Evolutionary conservation across 1,140 invertebrate genomes (phyloP).

Genomic region (Halotydeus destructor): DNA sequence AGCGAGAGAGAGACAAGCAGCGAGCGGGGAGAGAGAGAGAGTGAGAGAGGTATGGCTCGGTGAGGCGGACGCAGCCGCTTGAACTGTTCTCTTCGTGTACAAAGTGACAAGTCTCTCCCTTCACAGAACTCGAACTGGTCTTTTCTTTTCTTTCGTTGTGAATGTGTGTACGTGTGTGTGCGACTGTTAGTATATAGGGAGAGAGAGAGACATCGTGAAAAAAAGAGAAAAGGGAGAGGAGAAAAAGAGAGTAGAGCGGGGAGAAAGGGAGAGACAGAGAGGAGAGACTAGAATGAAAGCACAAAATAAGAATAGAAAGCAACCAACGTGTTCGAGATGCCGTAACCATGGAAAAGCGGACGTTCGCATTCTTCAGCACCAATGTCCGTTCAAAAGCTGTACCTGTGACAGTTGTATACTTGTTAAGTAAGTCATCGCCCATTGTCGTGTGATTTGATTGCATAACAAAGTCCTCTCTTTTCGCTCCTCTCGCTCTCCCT

Average conservation of each 20-base stretch:
- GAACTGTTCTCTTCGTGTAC: background rate
- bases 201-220: too few species aligned
- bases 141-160: too few species aligned
- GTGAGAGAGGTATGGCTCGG: too few species aligned
- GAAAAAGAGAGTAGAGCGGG: too few species aligned
- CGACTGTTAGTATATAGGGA: too few species aligned
- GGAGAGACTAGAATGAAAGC: constrained; percentile 7
- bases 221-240: too few species aligned
- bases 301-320: constrained; percentile 10
- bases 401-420: constrained; percentile 6
- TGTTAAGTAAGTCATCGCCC: constrained; percentile 6
- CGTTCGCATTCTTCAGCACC: constrained; percentile 8
- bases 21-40: background rate
- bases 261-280: background rate
- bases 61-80: background rate
- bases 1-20: background rate
- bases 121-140: background rate
- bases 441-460: background rate
- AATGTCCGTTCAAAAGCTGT: constrained; percentile 8
- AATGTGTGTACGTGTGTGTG: too few species aligned
- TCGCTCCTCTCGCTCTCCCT: background rate
- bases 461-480: background rate
- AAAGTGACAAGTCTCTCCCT: background rate
- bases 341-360: constrained; percentile 6
- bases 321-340: constrained; percentile 9